phyloP scores from a whole-genome alignment of 2,888 invertebrate species.

The Ectemnius continuus region DNA sequence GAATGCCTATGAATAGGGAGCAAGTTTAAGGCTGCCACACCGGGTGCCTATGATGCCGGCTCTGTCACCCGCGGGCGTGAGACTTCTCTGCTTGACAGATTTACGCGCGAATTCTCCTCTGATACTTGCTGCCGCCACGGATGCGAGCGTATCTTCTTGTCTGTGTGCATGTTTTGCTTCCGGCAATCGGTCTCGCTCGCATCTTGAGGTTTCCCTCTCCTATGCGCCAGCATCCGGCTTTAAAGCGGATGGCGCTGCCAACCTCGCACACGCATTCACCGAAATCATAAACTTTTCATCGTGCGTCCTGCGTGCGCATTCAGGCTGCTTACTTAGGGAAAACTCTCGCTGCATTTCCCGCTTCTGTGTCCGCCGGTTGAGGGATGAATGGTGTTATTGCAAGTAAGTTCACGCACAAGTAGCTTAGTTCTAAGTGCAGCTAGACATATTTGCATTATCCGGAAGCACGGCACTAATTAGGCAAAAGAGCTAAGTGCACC shows the following conservation, averaged over 20 bases:
- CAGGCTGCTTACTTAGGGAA: too few species aligned
- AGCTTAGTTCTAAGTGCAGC: slow-evolving; percentile 1
- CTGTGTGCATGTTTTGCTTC: neutral
- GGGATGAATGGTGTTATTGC: slow-evolving; percentile 5
- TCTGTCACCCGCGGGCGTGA: slow-evolving; percentile 31
- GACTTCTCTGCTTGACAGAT: slow-evolving; percentile 54
- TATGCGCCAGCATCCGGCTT: neutral
- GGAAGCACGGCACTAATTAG: neutral
- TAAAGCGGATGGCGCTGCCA: neutral
- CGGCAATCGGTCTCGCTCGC: neutral
- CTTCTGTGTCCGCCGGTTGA: neutral
- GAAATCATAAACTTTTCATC: neutral
- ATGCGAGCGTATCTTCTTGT: slow-evolving; percentile 1
- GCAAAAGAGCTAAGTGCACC: slow-evolving; percentile 4
- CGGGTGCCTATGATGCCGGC: slow-evolving; percentile 28
- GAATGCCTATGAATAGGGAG: slow-evolving; percentile 67
- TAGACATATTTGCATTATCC: neutral
- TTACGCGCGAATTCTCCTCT: slow-evolving; percentile 54
- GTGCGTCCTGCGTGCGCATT: neutral
- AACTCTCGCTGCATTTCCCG: neutral
- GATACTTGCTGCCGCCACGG: slow-evolving; percentile 37
- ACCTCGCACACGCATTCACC: neutral
- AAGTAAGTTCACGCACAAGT: neutral
- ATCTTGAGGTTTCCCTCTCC: neutral
- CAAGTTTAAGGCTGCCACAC: slow-evolving; percentile 67